Evolutionary conservation across 92 coral and sea anemone genomes (phyloP), one percentile per base, ranked within the genome.

Genomic region (Diadumene lineata): DNA sequence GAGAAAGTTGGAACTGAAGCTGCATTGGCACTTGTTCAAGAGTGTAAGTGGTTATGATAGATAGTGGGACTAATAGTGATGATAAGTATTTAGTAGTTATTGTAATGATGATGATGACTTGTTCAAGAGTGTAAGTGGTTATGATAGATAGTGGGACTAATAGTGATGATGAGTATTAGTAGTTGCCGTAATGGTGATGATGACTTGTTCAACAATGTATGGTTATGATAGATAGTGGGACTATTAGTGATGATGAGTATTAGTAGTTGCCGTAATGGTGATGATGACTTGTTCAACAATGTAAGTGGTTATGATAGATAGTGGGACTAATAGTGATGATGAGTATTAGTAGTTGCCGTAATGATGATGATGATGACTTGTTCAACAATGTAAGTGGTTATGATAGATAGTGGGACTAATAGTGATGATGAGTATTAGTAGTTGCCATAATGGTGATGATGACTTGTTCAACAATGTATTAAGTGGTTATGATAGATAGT

Each of bases 1-100:
- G 87, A 81, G 24, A 69, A 82, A 1, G 79, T 66, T n/a, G 96
- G 92, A 1, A 84, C 75, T 15, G 69, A 68, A 34, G 88, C 89
- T 19, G 88, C 97, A 7, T 62, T 85, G 15, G 24, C 74, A 9
- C 84, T 89, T 2, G 79, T 89, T 11, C 72, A 65, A 44, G 86
- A 83, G 31, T 92, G 97, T 92, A 80, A 81, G 97, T 60, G 6
- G 0, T 16, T 11, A n/a, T n/a, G 19, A 26, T 13, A 10, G 34
- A 38, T 38, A 13, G 13, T 13, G 13, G 13, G 48, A 38, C 6
- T 13, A 38, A 38, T 38, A 13, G 6, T 38, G 48, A 38, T 38
- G 15, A 62, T 62, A 19, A 62, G n/a, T n/a, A n/a, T n/a, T n/a
- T 31, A 10, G 1, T 28, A 28, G 15, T 62, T 23, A 38, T 38